Evolutionary conservation across 2,888 invertebrate species (phyloP).

Genomic region (Metopia argyrocephala): DNA sequence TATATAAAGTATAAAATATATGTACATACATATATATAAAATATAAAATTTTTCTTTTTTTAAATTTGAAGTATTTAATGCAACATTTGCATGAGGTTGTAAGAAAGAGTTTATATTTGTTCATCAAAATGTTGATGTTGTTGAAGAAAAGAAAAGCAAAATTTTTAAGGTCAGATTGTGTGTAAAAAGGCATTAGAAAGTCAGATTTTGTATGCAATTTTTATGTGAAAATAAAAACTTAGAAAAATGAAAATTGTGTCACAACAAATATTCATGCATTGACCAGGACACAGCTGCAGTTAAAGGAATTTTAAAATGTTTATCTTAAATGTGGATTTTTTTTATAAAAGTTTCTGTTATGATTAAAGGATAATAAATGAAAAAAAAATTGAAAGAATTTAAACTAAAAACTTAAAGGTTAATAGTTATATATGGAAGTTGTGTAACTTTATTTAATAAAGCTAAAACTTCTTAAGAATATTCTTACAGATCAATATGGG

Average conservation of each 20-base stretch:
- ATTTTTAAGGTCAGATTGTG: constrained; percentile 45
- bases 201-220: constrained; percentile 23
- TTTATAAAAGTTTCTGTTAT: background rate
- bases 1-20: too few species aligned
- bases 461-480: background rate
- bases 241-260: background rate
- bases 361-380: background rate
- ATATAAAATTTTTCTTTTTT: too few species aligned
- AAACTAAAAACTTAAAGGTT: background rate
- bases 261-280: background rate
- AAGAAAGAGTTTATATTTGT: background rate
- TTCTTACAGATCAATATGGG: too few species aligned
- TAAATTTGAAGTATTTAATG: too few species aligned
- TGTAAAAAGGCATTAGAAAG: constrained; percentile 22
- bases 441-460: background rate
- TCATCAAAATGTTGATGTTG: background rate
- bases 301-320: background rate
- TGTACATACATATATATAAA: background rate
- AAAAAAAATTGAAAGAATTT: background rate
- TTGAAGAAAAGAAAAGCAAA: background rate
- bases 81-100: background rate
- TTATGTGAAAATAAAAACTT: background rate
- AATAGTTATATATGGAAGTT: too few species aligned
- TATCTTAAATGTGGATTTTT: background rate
- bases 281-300: background rate